These are phyloP conservation scores for Patella ulyssiponensis DNA, from an alignment of 2,888 invertebrate species.

Conservation along the genomic window DNA sequence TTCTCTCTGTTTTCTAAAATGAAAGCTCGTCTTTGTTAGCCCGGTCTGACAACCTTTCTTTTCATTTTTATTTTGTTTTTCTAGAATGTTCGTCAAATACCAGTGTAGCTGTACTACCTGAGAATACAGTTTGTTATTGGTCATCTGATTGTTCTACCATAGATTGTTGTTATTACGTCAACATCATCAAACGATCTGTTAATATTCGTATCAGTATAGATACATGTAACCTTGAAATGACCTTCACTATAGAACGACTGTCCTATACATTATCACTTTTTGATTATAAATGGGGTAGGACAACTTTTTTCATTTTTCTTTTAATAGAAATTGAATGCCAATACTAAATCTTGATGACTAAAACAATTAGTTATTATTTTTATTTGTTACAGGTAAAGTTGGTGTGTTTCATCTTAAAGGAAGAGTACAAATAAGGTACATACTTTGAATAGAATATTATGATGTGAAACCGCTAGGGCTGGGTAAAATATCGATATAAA, in stretches of 20 bases:
- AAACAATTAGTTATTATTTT: background rate
- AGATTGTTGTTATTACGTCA: conserved; percentile 42
- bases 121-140: conserved; percentile 36
- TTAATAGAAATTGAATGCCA: background rate
- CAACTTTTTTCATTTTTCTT: background rate
- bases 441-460: background rate
- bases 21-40: no score
- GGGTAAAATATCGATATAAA: no score
- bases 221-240: conserved; percentile 36
- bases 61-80: background rate
- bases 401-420: background rate
- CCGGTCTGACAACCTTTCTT: no score
- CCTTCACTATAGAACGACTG: conserved; percentile 39
- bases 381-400: background rate
- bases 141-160: conserved; percentile 39
- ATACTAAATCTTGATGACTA: background rate
- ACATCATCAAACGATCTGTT: conserved; percentile 26
- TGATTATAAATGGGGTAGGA: conserved; percentile 45
- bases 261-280: conserved; percentile 33
- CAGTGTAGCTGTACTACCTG: conserved; percentile 31
- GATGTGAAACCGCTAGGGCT: background rate
- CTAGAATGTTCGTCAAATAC: conserved; percentile 34
- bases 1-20: no score
- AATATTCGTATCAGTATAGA: conserved; percentile 37
- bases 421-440: background rate